These are phyloP conservation scores for Daubentonia madagascariensis DNA, from an alignment of 2,113 vertebrate genomes.

Conservation along the genomic window DNA sequence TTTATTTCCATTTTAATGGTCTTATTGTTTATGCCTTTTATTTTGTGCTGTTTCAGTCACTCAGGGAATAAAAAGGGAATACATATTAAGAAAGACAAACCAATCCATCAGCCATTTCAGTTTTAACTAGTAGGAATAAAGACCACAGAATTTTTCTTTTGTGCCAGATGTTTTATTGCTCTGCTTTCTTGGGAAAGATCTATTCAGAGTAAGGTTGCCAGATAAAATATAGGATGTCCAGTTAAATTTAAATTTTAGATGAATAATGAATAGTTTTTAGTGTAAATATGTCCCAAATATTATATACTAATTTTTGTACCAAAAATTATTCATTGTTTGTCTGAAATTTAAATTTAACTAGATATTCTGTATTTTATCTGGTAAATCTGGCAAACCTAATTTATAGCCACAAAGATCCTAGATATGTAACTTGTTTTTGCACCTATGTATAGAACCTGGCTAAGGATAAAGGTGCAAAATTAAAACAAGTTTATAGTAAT, in stretches of 20 bases:
- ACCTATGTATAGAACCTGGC: neutral
- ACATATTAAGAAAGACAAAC: neutral
- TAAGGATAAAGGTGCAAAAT: neutral
- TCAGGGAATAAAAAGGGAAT: neutral
- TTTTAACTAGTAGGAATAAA: neutral
- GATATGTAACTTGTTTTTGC: neutral
- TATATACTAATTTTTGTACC: conserved; percentile 35
- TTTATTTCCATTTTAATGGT: neutral
- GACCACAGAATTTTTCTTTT: neutral
- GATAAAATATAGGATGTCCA: neutral
- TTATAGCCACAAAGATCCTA: neutral
- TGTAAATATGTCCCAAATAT: neutral
- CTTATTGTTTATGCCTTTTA: neutral
- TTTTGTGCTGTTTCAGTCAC: neutral
- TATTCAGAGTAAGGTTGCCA: neutral
- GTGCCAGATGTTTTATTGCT: neutral
- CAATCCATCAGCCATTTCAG: neutral
- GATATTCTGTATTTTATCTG: neutral
- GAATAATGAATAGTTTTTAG: conserved; percentile 28
- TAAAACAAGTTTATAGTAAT: neutral
- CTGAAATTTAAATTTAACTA: conserved; percentile 36
- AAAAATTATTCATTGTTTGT: neutral
- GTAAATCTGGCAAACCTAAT: neutral
- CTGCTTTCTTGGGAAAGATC: neutral
- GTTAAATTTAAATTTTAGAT: neutral